Evolutionary conservation across 1,140 invertebrate genomes (phyloP), one percentile per base, ranked within the genome.

Genomic region (Zaprionus lachaisei): DNA sequence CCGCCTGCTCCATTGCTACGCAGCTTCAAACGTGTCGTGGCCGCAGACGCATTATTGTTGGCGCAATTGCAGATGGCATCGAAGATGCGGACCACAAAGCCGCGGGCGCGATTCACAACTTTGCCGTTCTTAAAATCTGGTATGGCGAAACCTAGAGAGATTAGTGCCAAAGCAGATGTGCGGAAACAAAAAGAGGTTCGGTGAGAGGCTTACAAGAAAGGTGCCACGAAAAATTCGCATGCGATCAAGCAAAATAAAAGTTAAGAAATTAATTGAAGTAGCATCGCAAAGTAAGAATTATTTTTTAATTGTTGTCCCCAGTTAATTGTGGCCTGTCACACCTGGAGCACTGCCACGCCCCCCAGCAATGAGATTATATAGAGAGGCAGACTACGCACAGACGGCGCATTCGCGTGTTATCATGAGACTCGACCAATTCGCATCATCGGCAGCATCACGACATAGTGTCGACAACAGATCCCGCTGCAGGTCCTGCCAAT

Each of bases 21-120:
- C 44, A 92, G 78, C 57, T 92, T 92, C 56, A 92, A 87, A 1
- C 91, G 85, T 34, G 89, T 84, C 28, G 92, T 85, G 44, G 92
- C 91, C 9, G 94, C 94, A 2, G 94, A 94, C 5, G 94, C 94
- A 37, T 94, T 93, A 4, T 94, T 94, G 74, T 95, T 94, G 54
- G 94, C 94, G 72, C 94, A 95, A 86, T 95, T 94, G 91, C 94
- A 95, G 47, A 95, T 93, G 12, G 94, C 94, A 86, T 95, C 94
- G 72, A 95, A 94, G 87, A 95, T 93, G 51, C 94, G 93, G 44
- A 94, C 91, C 22, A 95, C 94, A 82, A 95, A 94, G 26, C 94
- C 94, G 44, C 94, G 93, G 5, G 94, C 94, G 17, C 94, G 92
- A 62, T 93, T 93, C 7, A 94, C 94, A n/a, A 95, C 91, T 64